Evolutionary conservation across 2,888 invertebrate species (phyloP).

Genomic region (Sphinx pinastri): DNA sequence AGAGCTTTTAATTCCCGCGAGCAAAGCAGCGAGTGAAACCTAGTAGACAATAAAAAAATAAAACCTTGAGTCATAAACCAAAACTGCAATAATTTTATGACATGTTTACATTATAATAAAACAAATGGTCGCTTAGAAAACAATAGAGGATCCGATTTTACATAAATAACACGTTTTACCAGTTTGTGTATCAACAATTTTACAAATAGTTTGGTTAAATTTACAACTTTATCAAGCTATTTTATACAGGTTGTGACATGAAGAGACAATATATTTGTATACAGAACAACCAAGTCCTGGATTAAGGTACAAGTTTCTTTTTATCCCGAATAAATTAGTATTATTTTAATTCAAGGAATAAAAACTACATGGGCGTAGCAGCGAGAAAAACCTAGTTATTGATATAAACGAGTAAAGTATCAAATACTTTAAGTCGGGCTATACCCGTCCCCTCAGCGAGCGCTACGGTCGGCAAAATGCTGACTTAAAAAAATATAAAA

Average conservation of each 20-base stretch:
- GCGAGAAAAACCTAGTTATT: neutral
- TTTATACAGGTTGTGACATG: too few species aligned
- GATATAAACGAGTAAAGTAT: conserved; percentile 1
- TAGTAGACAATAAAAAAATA: neutral
- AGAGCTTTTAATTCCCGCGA: too few species aligned
- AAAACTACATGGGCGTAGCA: too few species aligned
- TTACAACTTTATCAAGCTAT: neutral
- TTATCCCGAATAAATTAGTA: too few species aligned
- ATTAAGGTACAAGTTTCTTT: too few species aligned
- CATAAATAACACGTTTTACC: neutral
- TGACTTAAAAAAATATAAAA: conserved; percentile 50
- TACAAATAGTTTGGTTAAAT: neutral
- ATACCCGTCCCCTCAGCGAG: conserved; percentile 34
- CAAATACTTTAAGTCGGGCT: neutral
- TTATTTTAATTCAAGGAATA: too few species aligned
- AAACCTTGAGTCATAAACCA: neutral
- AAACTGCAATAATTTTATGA: neutral
- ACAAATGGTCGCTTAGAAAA: conserved; percentile 8
- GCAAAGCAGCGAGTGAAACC: too few species aligned
- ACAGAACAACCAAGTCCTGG: too few species aligned
- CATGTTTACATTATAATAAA: conserved; percentile 1
- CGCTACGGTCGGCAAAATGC: conserved; percentile 49
- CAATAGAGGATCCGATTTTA: neutral
- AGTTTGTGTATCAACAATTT: neutral
- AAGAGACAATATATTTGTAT: too few species aligned